A percentile compares a stretch with the other conserved stretches of the same genome.
phyloP scores from a whole-genome alignment of 2,797 vertebrate species.

The Scarus forsteni region DNA sequence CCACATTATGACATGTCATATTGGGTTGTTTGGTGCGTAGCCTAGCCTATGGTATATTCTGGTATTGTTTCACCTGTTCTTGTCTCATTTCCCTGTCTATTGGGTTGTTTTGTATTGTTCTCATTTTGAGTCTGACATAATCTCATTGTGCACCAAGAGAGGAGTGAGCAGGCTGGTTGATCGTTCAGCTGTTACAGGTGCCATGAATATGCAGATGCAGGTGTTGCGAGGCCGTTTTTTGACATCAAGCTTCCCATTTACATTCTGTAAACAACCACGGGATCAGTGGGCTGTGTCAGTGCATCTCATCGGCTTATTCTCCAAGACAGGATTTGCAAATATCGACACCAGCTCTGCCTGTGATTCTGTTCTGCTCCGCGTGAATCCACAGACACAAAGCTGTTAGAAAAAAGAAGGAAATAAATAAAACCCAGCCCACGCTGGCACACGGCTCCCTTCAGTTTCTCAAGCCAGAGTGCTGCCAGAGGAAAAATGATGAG shows the following conservation, averaged over 20 bases:
- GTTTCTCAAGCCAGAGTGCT: not conserved
- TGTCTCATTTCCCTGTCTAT: too few species aligned
- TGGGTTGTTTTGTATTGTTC: too few species aligned
- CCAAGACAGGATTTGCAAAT: conserved; percentile 43
- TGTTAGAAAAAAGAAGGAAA: not conserved
- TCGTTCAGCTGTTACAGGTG: conserved; percentile 1
- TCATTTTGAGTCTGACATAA: not conserved
- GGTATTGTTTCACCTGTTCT: too few species aligned
- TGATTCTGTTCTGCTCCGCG: conserved; percentile 14
- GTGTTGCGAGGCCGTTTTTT: not conserved
- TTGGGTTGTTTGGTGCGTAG: too few species aligned
- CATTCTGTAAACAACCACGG: conserved; percentile 29
- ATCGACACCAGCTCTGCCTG: conserved; percentile 28
- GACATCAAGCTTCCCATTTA: conserved; percentile 17
- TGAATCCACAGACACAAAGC: conserved; percentile 28
- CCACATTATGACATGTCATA: too few species aligned
- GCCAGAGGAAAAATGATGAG: conserved; percentile 23
- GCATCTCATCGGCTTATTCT: conserved; percentile 43
- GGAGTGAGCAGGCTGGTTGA: conserved; percentile 2
- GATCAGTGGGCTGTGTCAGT: conserved; percentile 26
- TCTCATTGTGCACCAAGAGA: not conserved
- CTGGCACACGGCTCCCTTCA: not conserved
- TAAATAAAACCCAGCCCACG: not conserved
- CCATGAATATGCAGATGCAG: conserved; percentile 16
- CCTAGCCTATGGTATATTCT: too few species aligned